Evolutionary conservation across 1,140 invertebrate genomes (phyloP), one percentile per base, ranked within the genome.

Genomic region (Aleiodes sp.): DNA sequence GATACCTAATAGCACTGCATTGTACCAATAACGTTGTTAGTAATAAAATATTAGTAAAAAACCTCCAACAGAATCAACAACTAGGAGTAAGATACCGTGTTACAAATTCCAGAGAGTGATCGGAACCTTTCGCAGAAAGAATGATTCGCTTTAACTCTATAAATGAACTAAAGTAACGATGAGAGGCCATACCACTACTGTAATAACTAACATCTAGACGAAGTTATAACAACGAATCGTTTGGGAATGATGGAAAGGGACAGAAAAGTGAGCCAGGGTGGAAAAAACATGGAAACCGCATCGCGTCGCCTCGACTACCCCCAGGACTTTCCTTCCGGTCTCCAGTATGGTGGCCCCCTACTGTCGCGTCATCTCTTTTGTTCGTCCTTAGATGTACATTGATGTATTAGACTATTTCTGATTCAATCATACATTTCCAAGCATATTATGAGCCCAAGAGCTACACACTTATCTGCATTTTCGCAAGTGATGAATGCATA

Each of bases 221-320:
- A 52, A 26, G 21, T 52, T 52, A 9, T 19, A 26, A 52, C 46
- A 52, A 52, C 16, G 46, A 52, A 52, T 52, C 4, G 19, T 52
- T 52, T 24, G 4, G 21, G 46, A 24, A 52, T 52, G 46, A 60
- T 8, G 29, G 37, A 41, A 76, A 72, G 72, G 70, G 71, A 70
- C 72, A 76, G 74, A 80, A 61, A 60, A 73, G 73, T 76, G 37
- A 37, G 37, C 16, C 35, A 78, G 74, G 75, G 78, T 76, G 80
- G 83, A 84, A 84, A 84, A 84, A 84, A 84, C 84, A 86, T 84
- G 83, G 76, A 86, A 86, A 84, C 80, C 81, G 77, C 83, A 84
- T 86, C 82, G 79, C 81, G 79, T 80, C 78, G 78, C 70, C 75
- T 75, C 63, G 73, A 72, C 77, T 73, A 81, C 75, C 79, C 83